Percentiles rank a stretch among this genome's conserved stretches.
Evolutionary conservation across 2,888 invertebrate species (phyloP).

Genomic region (Steromphala cineraria): DNA sequence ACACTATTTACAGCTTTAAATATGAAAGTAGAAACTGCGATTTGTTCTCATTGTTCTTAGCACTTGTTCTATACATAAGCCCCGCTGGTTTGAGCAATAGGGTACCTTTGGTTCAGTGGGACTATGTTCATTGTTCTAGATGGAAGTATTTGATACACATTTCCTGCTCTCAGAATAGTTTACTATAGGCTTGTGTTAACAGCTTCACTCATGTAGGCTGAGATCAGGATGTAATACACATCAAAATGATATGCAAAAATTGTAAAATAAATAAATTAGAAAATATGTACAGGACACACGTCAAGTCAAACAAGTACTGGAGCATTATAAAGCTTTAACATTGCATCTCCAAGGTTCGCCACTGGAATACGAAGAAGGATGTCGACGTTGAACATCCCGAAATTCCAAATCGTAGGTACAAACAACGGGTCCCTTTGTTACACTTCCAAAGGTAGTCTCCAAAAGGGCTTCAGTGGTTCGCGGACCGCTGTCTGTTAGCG

Average conservation of each 20-base stretch:
- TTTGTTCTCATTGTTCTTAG: too few relatives aligned
- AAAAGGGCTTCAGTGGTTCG: not conserved
- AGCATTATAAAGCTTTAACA: constrained; percentile 4
- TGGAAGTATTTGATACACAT: not conserved
- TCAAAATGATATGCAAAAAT: constrained; percentile 29
- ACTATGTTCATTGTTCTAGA: too few relatives aligned
- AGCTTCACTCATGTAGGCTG: not conserved
- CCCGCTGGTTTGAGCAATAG: too few relatives aligned
- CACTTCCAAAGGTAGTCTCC: not conserved
- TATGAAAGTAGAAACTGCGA: too few relatives aligned
- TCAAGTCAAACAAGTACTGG: not conserved
- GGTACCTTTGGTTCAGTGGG: too few relatives aligned
- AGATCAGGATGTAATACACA: constrained; percentile 17
- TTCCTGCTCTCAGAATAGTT: not conserved
- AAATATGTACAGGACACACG: constrained; percentile 20
- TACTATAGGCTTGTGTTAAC: not conserved
- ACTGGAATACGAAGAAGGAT: not conserved
- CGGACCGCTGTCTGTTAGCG: not conserved
- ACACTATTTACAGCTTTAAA: too few relatives aligned
- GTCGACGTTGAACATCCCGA: not conserved
- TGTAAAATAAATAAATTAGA: constrained; percentile 25
- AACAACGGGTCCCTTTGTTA: not conserved
- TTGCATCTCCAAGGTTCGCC: not conserved
- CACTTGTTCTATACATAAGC: too few relatives aligned
- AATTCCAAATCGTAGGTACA: not conserved